These are phyloP conservation scores for Rhadina sibilatrix DNA, from an alignment of 2,113 vertebrate species.

Conservation along the genomic window DNA sequence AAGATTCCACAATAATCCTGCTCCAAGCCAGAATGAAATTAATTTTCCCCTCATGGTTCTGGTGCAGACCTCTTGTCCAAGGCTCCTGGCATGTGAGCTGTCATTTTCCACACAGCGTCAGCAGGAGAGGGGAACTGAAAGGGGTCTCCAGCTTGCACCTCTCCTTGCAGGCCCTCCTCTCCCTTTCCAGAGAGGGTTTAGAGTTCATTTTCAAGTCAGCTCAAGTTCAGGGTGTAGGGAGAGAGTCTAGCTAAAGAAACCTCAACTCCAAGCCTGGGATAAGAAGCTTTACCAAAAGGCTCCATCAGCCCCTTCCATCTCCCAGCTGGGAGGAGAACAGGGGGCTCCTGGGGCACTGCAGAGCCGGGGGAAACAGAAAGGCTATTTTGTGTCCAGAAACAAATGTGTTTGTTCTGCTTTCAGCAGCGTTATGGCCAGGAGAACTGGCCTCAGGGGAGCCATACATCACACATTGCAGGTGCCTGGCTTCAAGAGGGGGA, in stretches of 20 bases:
- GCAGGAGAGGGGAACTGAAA: neutral
- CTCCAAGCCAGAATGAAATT: neutral
- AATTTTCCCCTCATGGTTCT: neutral
- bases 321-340: neutral
- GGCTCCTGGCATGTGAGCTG: neutral
- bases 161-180: neutral
- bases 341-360: neutral
- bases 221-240: neutral
- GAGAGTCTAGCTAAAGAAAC: neutral
- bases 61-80: neutral
- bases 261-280: neutral
- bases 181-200: neutral
- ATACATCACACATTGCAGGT: conserved; percentile 58
- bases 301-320: neutral
- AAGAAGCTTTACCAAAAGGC: neutral
- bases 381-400: conserved; percentile 20
- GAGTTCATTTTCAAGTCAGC: neutral
- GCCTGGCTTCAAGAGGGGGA: conserved; percentile 56
- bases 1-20: neutral
- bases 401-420: conserved; percentile 65
- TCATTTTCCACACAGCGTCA: neutral
- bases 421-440: conserved; percentile 18
- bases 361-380: neutral
- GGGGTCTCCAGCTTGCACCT: neutral
- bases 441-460: conserved; percentile 39